These are phyloP conservation scores for Tigriopus japonicus DNA, from an alignment of 1,140 invertebrate genomes.

Conservation along the genomic window DNA sequence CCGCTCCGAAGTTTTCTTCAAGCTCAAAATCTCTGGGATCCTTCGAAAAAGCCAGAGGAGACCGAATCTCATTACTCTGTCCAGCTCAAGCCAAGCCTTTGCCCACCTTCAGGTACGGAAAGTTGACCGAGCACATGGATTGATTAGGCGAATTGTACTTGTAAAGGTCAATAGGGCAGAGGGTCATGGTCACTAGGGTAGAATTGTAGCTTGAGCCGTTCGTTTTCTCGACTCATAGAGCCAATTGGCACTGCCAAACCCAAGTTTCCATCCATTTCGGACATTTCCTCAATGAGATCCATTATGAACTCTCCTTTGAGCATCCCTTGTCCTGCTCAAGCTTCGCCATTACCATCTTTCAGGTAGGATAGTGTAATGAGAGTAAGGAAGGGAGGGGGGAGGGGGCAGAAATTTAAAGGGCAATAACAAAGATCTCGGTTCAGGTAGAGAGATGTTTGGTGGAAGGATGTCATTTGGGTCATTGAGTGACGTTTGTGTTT, in stretches of 20 bases:
- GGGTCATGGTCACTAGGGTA: too few relatives aligned
- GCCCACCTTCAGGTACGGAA: conserved; percentile 30
- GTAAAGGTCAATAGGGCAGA: too few relatives aligned
- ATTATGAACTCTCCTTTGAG: too few relatives aligned
- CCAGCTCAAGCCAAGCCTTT: conserved; percentile 50
- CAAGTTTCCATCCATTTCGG: too few relatives aligned
- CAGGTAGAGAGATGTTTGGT: conserved; percentile 2
- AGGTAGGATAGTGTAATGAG: conserved; percentile 23
- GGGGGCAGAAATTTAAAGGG: too few relatives aligned
- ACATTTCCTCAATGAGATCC: too few relatives aligned
- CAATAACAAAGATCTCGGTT: too few relatives aligned
- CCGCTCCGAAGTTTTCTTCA: conserved; percentile 1
- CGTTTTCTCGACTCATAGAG: not conserved
- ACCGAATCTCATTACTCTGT: conserved; percentile 8
- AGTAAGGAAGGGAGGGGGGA: too few relatives aligned
- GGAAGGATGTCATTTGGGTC: not conserved
- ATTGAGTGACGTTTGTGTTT: not conserved
- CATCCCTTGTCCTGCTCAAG: conserved; percentile 43
- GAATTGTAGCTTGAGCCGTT: too few relatives aligned
- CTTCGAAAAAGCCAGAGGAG: not conserved
- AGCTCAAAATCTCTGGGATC: not conserved
- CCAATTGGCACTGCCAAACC: not conserved
- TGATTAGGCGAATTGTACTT: too few relatives aligned
- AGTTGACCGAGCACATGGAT: too few relatives aligned
- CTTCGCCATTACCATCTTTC: conserved; percentile 34